Evolutionary conservation across 2,888 invertebrate genomes (phyloP).

Genomic region (Masnerella sp.): DNA sequence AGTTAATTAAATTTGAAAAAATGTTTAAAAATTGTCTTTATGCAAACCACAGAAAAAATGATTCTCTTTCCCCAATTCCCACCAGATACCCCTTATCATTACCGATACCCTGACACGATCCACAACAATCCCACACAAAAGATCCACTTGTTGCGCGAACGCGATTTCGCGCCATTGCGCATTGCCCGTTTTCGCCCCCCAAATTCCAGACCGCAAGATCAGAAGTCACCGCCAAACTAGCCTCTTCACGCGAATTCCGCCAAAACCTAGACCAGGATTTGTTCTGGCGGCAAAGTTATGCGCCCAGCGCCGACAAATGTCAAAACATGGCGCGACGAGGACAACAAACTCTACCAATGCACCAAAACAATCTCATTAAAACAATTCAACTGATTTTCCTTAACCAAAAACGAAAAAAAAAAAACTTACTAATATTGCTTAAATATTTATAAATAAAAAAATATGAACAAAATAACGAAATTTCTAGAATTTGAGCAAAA

Average conservation of each 20-base stretch:
- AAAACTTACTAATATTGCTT: too few species aligned
- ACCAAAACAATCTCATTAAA: too few species aligned
- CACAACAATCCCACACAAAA: constrained; percentile 19
- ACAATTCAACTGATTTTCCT: too few species aligned
- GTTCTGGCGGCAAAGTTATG: too few species aligned
- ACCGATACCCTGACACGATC: background rate
- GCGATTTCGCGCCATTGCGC: constrained; percentile 61
- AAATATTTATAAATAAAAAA: constrained; percentile 17
- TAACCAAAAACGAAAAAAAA: too few species aligned
- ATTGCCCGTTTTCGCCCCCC: constrained; percentile 6
- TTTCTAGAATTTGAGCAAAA: background rate
- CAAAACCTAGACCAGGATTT: too few species aligned
- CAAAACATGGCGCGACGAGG: constrained; percentile 27
- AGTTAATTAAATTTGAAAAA: too few species aligned
- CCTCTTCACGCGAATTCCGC: background rate
- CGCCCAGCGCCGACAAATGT: constrained; percentile 8
- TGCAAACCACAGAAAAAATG: too few species aligned
- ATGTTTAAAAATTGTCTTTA: too few species aligned
- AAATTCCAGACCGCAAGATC: background rate
- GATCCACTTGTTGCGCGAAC: constrained; percentile 61
- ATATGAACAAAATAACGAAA: background rate
- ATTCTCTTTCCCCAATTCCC: background rate
- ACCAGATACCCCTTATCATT: constrained; percentile 7
- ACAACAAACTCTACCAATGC: too few species aligned
- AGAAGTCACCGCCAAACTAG: background rate